Conservation (phyloP, 2,113 vertebrate genomes). For the Bos taurus region ARS-UCD2.0 NC_037357.1:136112001-136112500, state of each 20-base stretch:
- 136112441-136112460: not conserved
- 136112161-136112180: not conserved
- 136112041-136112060: not conserved
- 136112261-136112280: not conserved
- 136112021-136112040: not conserved
- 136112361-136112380: not conserved
- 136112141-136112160: fast-evolving
- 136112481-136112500: not conserved
- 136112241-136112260: fast-evolving
- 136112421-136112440: not conserved
- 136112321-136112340: not conserved
- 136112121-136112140: not conserved
- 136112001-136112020: not conserved
- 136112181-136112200: not conserved
- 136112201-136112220: not conserved
- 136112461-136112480: not conserved
- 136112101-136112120: not conserved
- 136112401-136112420: not conserved
- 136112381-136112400: not conserved
- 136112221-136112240: not conserved
- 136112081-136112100: fast-evolving
- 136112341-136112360: not conserved
- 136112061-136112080: too few species aligned
- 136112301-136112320: not conserved
- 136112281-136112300: not conserved